Base-by-base conservation (phyloP, 2,113 vertebrate species). In the Paedocypris sp. region DNA sequence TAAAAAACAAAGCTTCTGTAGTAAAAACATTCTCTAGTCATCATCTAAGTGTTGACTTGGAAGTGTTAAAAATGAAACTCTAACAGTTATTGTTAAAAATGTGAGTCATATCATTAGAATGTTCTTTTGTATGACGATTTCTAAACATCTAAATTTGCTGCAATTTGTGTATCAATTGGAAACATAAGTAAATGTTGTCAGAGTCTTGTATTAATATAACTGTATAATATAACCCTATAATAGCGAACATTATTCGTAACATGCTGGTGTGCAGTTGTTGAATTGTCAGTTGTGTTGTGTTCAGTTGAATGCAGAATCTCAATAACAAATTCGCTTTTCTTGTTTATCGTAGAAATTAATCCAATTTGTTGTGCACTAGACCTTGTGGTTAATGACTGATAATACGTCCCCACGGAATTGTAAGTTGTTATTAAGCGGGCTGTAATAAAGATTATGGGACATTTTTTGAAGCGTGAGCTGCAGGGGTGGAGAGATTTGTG, bases 341-440 rank as follows among this genome's bases (percentile, higher is more conserved):
- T 51, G 31, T 51, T 62, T 50, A 39, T 58, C 54, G 43, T 11
- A 43, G 26, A 58, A 60, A 50, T 51, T 51, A 62, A 50, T 50
- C 46, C 35, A 50, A 52, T 52, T 49, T 19, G 36, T 41, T 25
- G 42, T 2, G 13, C 28, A 33, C 36, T 19, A 43, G 26, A 42
- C 45, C 28, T 43, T 32, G 23, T 12, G 28, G 43, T 13, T 53
- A 56, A 31, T 23, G 50, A 56, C 23, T 41, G 25, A 56, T 49
- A 5, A 25, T 41, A 35, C 35, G 53, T 25, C 43, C 60, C 25
- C 22, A 32, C n/a, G 51, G 47, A 22, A 59, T 60, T 69, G 60
- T 69, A 50, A 57, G 60, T 64, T 64, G 18, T 39, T 46, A 39
- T 46, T 52, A 35, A 49, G 23, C 33, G 41, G 42, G 49, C 35